Evolutionary conservation across 2,888 invertebrate species (phyloP), one percentile per base, ranked within the genome.

Genomic region (Zaprionus obscuricornis): DNA sequence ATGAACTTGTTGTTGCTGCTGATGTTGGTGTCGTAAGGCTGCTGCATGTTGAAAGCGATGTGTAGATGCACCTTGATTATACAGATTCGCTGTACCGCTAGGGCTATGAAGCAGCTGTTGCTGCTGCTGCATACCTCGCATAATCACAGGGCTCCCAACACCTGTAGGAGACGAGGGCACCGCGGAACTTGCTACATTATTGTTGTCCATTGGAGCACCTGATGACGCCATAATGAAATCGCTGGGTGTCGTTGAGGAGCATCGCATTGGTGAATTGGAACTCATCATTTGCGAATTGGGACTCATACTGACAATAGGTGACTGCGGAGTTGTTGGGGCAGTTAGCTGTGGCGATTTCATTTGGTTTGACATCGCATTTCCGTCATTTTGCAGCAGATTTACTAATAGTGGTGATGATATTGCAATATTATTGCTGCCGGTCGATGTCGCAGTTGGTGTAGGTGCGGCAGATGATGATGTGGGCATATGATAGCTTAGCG

Each of bases 311-410:
- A 82, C 64, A 57, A 79, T 66, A 43, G 83, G 88, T 31, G 74
- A 86, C 46, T 74, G 76, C 34, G 65, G 81, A 40, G 78, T 66
- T 36, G 66, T 49, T 52, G 69, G 54, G 34, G 65, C 71, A 8
- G 77, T 59, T 43, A 67, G 39, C 47, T 83, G 85, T 0, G 84
- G 78, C 37, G 89, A 82, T 73, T 86, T 86, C 46, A 88, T 74
- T 83, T 87, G 87, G 62, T 68, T 82, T 51, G 78, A 71, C 59
- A 68, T 69, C 29, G 77, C 66, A 52, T 85, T 86, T 20, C 87
- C 95, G 86, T 97, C 97, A 87, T 96, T 97, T 91, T 98, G 97
- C 79, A 98, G 91, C 74, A 98, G 91, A 90, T 98, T 98, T 22
- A 98, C 98, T 70, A 98, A 92, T 73, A 98, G 91, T 14, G 98